Percentiles rank a stretch among this genome's conserved stretches.
Evolutionary conservation across 2,888 invertebrate species (phyloP).

Genomic region (Halictus quadricinctus): DNA sequence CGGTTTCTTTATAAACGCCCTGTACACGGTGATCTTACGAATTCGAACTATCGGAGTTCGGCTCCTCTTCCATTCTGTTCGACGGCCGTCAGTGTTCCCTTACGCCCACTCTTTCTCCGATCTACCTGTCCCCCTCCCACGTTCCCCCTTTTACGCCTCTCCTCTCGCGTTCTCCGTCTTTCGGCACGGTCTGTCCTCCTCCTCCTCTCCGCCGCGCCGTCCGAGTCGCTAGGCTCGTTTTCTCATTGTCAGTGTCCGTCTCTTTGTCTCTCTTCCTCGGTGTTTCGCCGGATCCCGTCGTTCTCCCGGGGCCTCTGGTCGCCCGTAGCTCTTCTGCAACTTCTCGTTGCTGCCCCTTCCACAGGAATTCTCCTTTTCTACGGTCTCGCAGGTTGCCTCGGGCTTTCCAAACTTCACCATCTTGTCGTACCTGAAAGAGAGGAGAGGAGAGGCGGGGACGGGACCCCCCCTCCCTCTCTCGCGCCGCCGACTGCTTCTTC

Average conservation of each 20-base stretch:
- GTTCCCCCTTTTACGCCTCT: conserved; percentile 11
- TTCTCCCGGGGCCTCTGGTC: conserved; percentile 58
- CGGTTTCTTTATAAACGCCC: not conserved
- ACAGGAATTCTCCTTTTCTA: conserved; percentile 66
- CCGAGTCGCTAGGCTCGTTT: conserved; percentile 54
- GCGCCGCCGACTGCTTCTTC: conserved; percentile 20
- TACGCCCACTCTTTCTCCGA: conserved; percentile 54
- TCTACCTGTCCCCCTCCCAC: conserved; percentile 17
- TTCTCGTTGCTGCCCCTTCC: conserved; percentile 58
- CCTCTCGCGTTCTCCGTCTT: not conserved
- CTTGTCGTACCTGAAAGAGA: conserved; percentile 69
- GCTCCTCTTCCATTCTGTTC: conserved; percentile 48
- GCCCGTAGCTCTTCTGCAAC: conserved; percentile 65
- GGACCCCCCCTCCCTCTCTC: not conserved
- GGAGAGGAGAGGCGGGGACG: conserved; percentile 56
- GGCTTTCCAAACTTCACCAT: conserved; percentile 75
- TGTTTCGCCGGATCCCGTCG: conserved; percentile 30
- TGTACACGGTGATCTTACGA: conserved; percentile 40
- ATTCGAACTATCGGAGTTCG: conserved; percentile 56
- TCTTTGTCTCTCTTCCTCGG: conserved; percentile 52
- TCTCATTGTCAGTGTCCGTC: conserved; percentile 64
- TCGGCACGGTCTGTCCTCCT: not conserved
- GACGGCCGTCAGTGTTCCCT: conserved; percentile 57
- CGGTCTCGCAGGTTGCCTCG: conserved; percentile 65
- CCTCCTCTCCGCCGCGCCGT: not conserved